phyloP scores from a whole-genome alignment of 2,888 invertebrate genomes.

The Myopa tessellatipennis region DNA sequence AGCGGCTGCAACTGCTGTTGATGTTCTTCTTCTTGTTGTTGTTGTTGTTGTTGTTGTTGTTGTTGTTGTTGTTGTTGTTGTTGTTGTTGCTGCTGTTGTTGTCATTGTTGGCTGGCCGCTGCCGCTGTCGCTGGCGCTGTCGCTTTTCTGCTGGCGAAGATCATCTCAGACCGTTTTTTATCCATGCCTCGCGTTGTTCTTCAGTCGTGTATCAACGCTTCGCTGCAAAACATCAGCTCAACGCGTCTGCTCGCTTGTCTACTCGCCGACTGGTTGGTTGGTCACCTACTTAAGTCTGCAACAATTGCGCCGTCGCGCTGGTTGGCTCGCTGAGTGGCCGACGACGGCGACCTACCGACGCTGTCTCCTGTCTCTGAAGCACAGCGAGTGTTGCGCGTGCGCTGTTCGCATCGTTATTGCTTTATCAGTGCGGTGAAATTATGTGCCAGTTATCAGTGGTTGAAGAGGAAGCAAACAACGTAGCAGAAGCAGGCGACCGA shows the following conservation, averaged over 20 bases:
- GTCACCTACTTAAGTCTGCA: background rate
- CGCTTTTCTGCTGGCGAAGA: slow-evolving; percentile 12
- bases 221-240: slow-evolving; percentile 36
- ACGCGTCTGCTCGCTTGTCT: slow-evolving; percentile 22
- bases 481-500: too few relatives aligned
- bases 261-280: background rate
- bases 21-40: background rate
- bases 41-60: slow-evolving; percentile 3
- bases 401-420: background rate
- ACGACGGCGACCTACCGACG: slow-evolving; percentile 1
- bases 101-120: background rate
- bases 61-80: too few relatives aligned
- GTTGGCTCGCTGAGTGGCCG: background rate
- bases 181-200: slow-evolving; percentile 32
- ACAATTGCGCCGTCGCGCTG: background rate
- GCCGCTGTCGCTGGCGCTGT: slow-evolving; percentile 20
- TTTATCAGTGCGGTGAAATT: too few relatives aligned
- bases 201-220: slow-evolving; percentile 40
- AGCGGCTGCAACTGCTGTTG: too few relatives aligned
- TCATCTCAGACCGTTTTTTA: slow-evolving; percentile 34
- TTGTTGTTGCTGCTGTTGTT: background rate
- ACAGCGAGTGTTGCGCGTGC: slow-evolving; percentile 4
- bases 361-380: background rate
- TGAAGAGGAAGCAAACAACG: background rate
- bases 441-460: background rate